Evolutionary conservation across 2,797 vertebrate species (phyloP).

Genomic region (Bradypodion ventrale): DNA sequence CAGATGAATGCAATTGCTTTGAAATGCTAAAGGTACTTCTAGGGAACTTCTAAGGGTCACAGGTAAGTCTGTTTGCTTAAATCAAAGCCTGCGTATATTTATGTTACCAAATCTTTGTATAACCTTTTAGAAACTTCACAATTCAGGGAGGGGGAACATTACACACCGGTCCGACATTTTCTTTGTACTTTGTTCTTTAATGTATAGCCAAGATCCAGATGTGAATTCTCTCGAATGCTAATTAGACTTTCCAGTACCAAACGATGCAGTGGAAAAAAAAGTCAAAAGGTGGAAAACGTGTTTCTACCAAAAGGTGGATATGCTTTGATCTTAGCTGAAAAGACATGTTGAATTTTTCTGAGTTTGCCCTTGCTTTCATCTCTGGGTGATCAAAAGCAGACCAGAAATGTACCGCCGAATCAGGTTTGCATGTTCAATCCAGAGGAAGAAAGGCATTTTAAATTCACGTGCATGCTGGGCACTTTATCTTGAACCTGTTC

Average conservation of each 20-base stretch:
- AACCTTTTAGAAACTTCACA: neutral
- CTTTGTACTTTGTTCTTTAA: neutral
- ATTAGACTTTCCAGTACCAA: neutral
- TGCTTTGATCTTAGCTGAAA: neutral
- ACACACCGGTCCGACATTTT: neutral
- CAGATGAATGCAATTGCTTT: too few species aligned
- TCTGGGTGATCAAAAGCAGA: neutral
- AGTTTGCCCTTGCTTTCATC: neutral
- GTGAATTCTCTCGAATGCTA: neutral
- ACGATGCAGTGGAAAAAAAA: neutral
- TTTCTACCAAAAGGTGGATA: neutral
- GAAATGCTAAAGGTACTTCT: too few species aligned
- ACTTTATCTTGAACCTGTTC: neutral
- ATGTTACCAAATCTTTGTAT: too few species aligned
- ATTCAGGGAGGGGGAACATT: too few species aligned
- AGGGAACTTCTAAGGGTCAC: too few species aligned
- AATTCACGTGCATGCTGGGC: too few species aligned
- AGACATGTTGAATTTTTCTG: neutral
- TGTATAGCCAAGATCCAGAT: neutral
- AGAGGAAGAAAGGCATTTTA: neutral
- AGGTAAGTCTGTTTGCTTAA: constrained; percentile 4
- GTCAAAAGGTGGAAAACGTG: too few species aligned
- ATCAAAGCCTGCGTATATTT: neutral
- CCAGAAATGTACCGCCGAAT: too few species aligned
- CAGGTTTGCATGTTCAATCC: neutral